Percentiles rank a stretch among this genome's conserved stretches.
These are phyloP conservation scores for cattle (Bos taurus) DNA, from an alignment of 2,113 vertebrate species.

Conservation along the genomic window ARS-UCD2.0 NC_037328.1:113416001-113416500, in stretches of 20 bases:
- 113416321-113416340: not conserved
- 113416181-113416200: not conserved
- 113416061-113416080: not conserved
- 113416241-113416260: not conserved
- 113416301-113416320: not conserved
- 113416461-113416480: not conserved
- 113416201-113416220: not conserved
- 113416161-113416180: accelerated
- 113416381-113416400: not conserved
- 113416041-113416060: not conserved
- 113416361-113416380: not conserved
- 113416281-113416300: not conserved
- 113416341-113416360: not conserved
- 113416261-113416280: not conserved
- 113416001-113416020: not conserved
- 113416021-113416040: not conserved
- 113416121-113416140: not conserved
- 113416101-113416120: too few relatives aligned
- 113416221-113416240: not conserved
- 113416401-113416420: not conserved
- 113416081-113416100: not conserved
- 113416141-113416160: not conserved
- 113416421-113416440: not conserved
- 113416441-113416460: not conserved
- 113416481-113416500: not conserved